Percentiles rank a stretch among this genome's conserved stretches.
phyloP scores from a whole-genome alignment of 2,888 invertebrate genomes.

The Drosophila paranaensis region DNA sequence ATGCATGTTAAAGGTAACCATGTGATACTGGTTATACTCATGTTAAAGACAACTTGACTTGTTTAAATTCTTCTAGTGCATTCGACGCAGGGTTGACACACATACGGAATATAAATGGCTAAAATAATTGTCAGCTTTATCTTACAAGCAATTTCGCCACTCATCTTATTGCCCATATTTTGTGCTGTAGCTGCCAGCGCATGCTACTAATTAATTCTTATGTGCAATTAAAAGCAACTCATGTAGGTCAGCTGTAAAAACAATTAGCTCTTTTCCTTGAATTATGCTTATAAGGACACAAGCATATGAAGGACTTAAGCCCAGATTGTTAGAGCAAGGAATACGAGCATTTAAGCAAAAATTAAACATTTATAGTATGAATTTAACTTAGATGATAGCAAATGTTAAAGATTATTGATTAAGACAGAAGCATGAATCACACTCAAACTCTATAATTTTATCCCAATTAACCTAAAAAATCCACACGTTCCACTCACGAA shows the following conservation, averaged over 20 bases:
- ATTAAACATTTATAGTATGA: no score
- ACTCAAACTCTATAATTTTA: no score
- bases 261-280: constrained; percentile 2
- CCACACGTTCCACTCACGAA: no score
- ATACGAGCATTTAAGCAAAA: background rate
- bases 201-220: constrained; percentile 2
- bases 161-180: constrained; percentile 9
- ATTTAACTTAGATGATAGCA: no score
- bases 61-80: background rate
- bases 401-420: no score
- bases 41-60: background rate
- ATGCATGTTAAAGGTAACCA: background rate
- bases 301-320: background rate
- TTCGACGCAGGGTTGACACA: background rate
- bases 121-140: background rate
- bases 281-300: constrained; percentile 9
- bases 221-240: constrained; percentile 14
- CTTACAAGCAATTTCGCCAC: constrained; percentile 3
- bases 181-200: background rate
- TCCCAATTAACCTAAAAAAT: no score
- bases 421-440: no score
- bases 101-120: background rate
- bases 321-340: no score
- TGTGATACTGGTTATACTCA: background rate
- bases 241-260: constrained; percentile 17